Conservation (phyloP, 2,888 invertebrate species). For the Himalopsyche tibetana region DNA sequence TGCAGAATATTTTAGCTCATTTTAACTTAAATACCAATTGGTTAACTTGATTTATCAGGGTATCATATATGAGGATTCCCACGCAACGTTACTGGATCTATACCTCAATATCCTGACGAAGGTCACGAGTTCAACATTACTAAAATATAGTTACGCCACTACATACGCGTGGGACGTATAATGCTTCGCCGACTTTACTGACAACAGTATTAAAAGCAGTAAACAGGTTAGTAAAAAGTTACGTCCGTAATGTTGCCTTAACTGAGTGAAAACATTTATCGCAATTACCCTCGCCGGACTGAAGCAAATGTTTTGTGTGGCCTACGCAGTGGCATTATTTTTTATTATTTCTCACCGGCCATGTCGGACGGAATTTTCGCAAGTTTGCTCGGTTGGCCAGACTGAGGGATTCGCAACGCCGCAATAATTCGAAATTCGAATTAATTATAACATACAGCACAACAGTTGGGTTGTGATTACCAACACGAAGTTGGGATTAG, state of each 20-base stretch:
- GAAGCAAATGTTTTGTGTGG: constrained; percentile 22
- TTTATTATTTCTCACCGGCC: constrained; percentile 39
- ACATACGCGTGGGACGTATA: no score
- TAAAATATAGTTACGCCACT: no score
- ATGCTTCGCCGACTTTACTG: no score
- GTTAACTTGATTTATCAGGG: no score
- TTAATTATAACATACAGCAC: constrained; percentile 1
- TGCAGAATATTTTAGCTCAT: no score
- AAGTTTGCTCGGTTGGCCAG: background rate
- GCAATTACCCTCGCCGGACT: constrained; percentile 35
- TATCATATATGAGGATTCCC: no score
- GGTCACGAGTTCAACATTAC: no score
- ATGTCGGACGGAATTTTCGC: constrained; percentile 33
- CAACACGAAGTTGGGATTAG: background rate
- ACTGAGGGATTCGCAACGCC: constrained; percentile 6
- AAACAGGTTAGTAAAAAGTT: constrained; percentile 20
- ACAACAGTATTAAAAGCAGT: background rate
- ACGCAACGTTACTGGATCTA: no score
- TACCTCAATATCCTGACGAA: no score
- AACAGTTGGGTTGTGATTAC: constrained; percentile 13
- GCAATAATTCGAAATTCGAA: background rate
- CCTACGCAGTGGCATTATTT: background rate
- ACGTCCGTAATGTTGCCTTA: constrained; percentile 25
- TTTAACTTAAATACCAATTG: no score
- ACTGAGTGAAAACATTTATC: constrained; percentile 40